A percentile compares a stretch with the other conserved stretches of the same genome.
Evolutionary conservation across 2,888 invertebrate species (phyloP).

Genomic region (Neria commutata): DNA sequence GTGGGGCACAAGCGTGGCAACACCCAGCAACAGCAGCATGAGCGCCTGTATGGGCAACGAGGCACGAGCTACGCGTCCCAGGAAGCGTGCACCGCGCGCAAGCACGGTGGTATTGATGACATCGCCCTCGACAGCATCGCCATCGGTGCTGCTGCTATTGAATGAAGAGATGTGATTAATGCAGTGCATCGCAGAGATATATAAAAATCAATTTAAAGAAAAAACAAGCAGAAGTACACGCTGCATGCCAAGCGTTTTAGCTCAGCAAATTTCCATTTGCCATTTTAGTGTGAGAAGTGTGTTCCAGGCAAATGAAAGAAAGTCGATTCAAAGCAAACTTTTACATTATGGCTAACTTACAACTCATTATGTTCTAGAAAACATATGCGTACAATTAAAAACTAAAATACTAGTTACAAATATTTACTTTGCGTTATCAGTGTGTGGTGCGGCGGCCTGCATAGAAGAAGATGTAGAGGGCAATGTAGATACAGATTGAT

Average conservation of each 20-base stretch:
- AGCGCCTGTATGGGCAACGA: constrained; percentile 94
- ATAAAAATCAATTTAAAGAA: background rate
- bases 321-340: background rate
- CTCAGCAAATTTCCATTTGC: background rate
- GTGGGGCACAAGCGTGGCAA: constrained; percentile 87
- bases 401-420: constrained; percentile 52
- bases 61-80: constrained; percentile 87
- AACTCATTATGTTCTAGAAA: too few relatives aligned
- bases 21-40: constrained; percentile 89
- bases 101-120: constrained; percentile 71
- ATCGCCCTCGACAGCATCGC: constrained; percentile 62
- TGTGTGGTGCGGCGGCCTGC: constrained; percentile 64
- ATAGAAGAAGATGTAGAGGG: constrained; percentile 63
- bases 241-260: background rate
- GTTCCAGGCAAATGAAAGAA: background rate
- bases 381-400: background rate
- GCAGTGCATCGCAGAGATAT: background rate
- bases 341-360: too few relatives aligned
- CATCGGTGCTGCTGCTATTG: constrained; percentile 38
- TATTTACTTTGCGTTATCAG: constrained; percentile 71
- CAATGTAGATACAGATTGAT: constrained; percentile 66
- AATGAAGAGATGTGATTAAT: background rate
- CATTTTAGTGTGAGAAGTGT: background rate
- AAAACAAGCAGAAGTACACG: background rate
- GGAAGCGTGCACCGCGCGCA: constrained; percentile 79